phyloP scores from a whole-genome alignment of 2,888 invertebrate genomes.

The Steinernema hermaphroditum region DNA sequence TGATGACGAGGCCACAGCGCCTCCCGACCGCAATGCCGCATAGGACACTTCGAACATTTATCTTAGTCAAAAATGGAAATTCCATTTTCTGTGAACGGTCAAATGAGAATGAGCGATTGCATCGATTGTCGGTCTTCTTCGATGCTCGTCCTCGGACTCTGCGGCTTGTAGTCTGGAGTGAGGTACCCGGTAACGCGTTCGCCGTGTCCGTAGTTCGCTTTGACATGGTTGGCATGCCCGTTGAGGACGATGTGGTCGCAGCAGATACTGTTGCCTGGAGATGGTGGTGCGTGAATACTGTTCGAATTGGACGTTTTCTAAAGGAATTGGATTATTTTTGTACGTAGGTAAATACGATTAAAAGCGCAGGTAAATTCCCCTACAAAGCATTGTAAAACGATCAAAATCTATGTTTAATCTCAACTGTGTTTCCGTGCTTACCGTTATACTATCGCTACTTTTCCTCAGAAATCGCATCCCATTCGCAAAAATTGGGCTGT shows the following conservation, averaged over 20 bases:
- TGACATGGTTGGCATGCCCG: neutral
- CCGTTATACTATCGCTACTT: neutral
- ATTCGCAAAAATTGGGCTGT: neutral
- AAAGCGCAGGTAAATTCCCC: too few relatives aligned
- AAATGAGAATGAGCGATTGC: conserved; percentile 17
- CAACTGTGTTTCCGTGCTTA: too few relatives aligned
- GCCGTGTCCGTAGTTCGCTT: neutral
- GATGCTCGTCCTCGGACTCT: neutral
- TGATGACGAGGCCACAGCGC: neutral
- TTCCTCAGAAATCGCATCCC: neutral
- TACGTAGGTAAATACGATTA: too few relatives aligned
- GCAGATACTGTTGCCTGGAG: conserved; percentile 8
- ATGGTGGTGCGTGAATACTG: neutral
- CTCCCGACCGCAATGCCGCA: neutral
- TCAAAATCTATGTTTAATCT: too few relatives aligned
- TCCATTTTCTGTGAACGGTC: neutral
- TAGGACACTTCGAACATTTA: neutral
- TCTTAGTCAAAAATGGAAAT: neutral
- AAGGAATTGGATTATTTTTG: neutral
- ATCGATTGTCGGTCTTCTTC: conserved; percentile 9
- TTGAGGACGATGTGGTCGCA: neutral
- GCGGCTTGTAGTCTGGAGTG: conserved; percentile 19
- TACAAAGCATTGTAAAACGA: too few relatives aligned
- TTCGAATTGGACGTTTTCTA: neutral
- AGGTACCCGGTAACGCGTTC: conserved; percentile 16